Base-by-base conservation (phyloP, 2,888 invertebrate species). In the Frankliniella fusca region DNA sequence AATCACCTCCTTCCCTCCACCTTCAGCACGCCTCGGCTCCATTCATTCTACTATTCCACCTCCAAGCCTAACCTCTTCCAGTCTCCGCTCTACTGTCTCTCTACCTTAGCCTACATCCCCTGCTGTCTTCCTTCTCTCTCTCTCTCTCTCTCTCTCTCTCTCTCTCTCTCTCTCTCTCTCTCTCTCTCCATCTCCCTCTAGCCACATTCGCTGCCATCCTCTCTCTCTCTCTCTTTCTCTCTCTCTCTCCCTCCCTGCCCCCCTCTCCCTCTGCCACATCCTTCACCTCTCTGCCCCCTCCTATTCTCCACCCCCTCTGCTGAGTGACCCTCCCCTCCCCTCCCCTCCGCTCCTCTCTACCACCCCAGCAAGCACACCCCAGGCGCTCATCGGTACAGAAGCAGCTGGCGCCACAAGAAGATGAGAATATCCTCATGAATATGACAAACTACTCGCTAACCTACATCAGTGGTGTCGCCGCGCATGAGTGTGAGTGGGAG, bases 321-420 rank as follows among this genome's bases (percentile, higher is more conserved):
- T 54, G 15, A 15, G 15, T 54, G 15, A 15, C 54, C 18, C 54
- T 54, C 54, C 18, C 54, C 18, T 18, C 18, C 54, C 18, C 8
- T 7, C 54, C 1, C 54, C 18, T 9, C 18, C 54, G 12, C 54
- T 7, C 61, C n/a, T 12, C 10, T 7, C 18, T 18, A 7, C 61
- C 18, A 20, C 15, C 61, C 15, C 61, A n/a, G 15, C 61, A 61
- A 61, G 61, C 61, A 61, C 61, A 61, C 61, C 61, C 61, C 61
- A 12, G 61, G 61, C 61, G 61, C 61, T 61, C 61, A 61, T 61
- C 61, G 61, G 61, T n/a, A 61, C 61, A 61, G 61, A 61, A 20
- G 61, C 20, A 61, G 61, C 38, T 38, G 61, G 15, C 15, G 61
- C 61, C 15, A 18, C 15, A 18, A 61, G 61, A 38, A 38, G 38